A percentile compares a stretch with the other conserved stretches of the same genome.
phyloP scores from a whole-genome alignment of 1,140 invertebrate genomes.

The Nasonia giraulti region DNA sequence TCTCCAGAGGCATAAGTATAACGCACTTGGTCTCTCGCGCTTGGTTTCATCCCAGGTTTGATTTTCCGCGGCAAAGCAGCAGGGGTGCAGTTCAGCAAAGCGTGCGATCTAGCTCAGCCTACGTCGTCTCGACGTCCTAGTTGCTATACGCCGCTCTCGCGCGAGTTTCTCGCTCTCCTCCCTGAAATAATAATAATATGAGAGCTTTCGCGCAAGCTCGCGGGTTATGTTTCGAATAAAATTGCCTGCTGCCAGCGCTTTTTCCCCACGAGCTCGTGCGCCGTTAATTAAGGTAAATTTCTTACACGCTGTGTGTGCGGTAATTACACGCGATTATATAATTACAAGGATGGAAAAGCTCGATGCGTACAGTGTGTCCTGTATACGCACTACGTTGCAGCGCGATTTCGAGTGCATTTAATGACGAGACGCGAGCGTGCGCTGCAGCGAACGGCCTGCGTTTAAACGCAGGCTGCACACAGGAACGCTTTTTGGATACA shows the following conservation, averaged over 20 bases:
- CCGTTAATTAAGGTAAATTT: too few species aligned
- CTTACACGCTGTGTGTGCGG: too few species aligned
- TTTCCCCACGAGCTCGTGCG: too few species aligned
- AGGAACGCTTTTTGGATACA: too few species aligned
- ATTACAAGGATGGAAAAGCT: too few species aligned
- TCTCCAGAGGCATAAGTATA: too few species aligned
- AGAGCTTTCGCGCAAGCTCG: neutral
- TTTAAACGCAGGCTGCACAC: neutral
- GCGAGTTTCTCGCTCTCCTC: too few species aligned
- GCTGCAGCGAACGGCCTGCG: conserved; percentile 3
- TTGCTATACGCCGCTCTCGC: too few species aligned
- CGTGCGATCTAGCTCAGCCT: conserved; percentile 5
- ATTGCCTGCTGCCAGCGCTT: neutral
- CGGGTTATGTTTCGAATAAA: conserved; percentile 25
- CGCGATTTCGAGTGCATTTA: conserved; percentile 61
- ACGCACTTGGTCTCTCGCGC: neutral
- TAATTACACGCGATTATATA: too few species aligned
- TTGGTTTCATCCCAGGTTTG: neutral
- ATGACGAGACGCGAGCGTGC: conserved; percentile 37
- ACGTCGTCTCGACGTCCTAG: too few species aligned
- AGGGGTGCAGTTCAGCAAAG: conserved; percentile 45
- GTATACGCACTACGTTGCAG: conserved; percentile 4
- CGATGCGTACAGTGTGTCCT: neutral
- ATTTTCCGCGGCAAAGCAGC: neutral
- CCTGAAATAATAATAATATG: neutral